phyloP scores from a whole-genome alignment of 2,888 invertebrate genomes.

The Acanthoscelides obtectus region DNA sequence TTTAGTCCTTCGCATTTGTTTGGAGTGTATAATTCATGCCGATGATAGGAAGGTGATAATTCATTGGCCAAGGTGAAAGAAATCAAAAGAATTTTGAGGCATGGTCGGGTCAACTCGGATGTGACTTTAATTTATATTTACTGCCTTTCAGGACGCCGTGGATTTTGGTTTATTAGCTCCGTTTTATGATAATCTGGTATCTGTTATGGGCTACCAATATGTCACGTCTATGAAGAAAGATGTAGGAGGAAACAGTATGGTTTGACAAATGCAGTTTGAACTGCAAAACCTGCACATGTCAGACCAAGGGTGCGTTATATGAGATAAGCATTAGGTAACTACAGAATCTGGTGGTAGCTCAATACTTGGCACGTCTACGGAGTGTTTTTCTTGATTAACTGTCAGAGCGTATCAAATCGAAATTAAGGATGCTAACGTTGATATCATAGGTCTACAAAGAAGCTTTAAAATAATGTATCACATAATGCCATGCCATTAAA shows the following conservation, averaged over 20 bases:
- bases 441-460: no score
- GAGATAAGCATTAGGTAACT: no score
- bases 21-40: conserved; percentile 23
- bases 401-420: no score
- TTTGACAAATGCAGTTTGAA: no score
- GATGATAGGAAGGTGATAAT: conserved; percentile 20
- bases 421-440: no score
- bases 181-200: neutral
- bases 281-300: no score
- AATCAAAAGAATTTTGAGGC: conserved; percentile 16
- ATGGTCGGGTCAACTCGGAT: conserved; percentile 8
- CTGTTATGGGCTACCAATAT: neutral
- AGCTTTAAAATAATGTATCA: no score
- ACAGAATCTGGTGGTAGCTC: no score
- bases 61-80: conserved; percentile 19
- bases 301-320: no score
- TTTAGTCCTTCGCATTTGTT: conserved; percentile 14
- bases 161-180: neutral
- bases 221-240: neutral
- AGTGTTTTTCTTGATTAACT: no score
- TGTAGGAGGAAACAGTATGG: neutral
- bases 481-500: no score
- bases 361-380: no score
- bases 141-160: neutral
- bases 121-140: conserved; percentile 13